Base-by-base conservation (phyloP, 2,888 invertebrate species). In the Nemapogon koenigi region DNA sequence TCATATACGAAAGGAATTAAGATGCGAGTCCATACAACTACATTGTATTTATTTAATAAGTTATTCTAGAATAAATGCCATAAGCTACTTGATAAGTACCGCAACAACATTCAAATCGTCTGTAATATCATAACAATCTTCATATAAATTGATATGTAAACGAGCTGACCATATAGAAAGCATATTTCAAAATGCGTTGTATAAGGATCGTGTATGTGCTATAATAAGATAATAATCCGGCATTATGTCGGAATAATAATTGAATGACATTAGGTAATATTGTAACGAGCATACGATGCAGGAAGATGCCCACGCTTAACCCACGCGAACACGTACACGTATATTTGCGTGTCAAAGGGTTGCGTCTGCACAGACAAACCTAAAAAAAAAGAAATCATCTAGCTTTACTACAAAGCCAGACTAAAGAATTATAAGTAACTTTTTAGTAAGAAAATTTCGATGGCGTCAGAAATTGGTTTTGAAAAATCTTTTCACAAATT, bases 271-370 rank as follows among this genome's bases (percentile, higher is more conserved):
- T 33, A 33, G 39, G 19, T 35, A 39, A 39, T 35, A 39, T 35
- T 22, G 27, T 39, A 29, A 27, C 31, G 25, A 38, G 35, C 16
- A 22, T 39, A 14, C 29, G 26, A 32, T 28, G 33, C 39, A 35
- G 39, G 39, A 39, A 39, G 39, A 19, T 27, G 37, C 37, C 37
- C 37, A 38, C 37, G 37, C 37, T 22, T 11, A 17, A 11, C 29
- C 30, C 22, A 39, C 39, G 29, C 16, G 35, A n/a, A 10, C 16
- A n/a, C n/a, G n/a, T 33, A 19, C 33, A 18, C 19, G 19, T n/a
- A 19, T 31, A 31, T 33, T 33, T 33, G 33, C 33, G 19, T 33
- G 19, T 13, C 33, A n/a, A n/a, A n/a, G n/a, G n/a, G n/a, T n/a
- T n/a, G n/a, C n/a, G n/a, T n/a, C n/a, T n/a, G n/a, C n/a, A n/a